Evolutionary conservation across 2,888 invertebrate species (phyloP), one percentile per base, ranked within the genome.

Genomic region (Pherbina coryleti): DNA sequence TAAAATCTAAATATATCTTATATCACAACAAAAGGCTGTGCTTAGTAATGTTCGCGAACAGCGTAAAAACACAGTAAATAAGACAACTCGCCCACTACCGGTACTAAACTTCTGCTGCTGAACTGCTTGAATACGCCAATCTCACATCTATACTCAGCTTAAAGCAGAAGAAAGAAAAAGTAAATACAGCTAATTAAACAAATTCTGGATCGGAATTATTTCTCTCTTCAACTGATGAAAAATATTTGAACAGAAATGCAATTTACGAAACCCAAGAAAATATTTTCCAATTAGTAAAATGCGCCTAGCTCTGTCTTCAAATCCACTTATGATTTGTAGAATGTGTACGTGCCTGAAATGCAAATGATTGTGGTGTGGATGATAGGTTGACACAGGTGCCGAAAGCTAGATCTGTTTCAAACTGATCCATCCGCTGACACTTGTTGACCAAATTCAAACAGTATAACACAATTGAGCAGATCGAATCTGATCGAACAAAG

Each of bases 111-210:
- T 44, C 14, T 14, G 3, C 11, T 44, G 44, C 44, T 44, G 2
- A 44, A 44, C 44, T 44, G 44, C 44, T 11, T 44, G 44, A 44
- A 44, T 44, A 44, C 44, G 44, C 3, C 44, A 44, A 44, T 44
- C 44, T 44, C 44, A 44, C 14, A 11, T 44, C 44, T 66, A 66
- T 66, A 66, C 14, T 19, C 64, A n/a, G 64, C 44, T 44, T 44
- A 44, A 3, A 7, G 55, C 7, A 55, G n/a, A 55, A 55, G 55
- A 55, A 22, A n/a, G 55, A 51, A 49, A 17, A 37, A 8, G 37
- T 57, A 74, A 74, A 74, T 51, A 74, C 73, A 74, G 73, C 73
- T 74, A 74, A 60, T 62, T 74, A 74, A 74, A 74, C 49, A 74
- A 14, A 28, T 51, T 44, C 64, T 31, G 31, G 25, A 49, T n/a